Conservation (phyloP, 1,140 invertebrate species). For the Drosophila tsacasi region DNA sequence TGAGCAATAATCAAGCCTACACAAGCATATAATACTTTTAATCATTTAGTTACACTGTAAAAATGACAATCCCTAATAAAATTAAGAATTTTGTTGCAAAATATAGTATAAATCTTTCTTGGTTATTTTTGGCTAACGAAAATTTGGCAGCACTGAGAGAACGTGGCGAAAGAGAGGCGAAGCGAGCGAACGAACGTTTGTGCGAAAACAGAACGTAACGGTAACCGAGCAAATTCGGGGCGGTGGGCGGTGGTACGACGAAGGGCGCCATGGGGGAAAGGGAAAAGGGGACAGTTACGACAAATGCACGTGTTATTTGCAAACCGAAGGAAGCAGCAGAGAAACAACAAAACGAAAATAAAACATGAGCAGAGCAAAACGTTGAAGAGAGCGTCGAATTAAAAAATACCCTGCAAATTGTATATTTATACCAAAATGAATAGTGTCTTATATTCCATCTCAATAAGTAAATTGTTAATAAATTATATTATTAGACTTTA, state of each 20-base stretch:
- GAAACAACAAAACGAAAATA: slow-evolving; percentile 55
- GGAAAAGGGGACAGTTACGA: slow-evolving; percentile 29
- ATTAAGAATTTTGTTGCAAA: not conserved
- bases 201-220: slow-evolving; percentile 20
- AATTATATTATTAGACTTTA: not conserved
- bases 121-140: not conserved
- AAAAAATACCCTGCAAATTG: not conserved
- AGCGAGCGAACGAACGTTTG: slow-evolving; percentile 4
- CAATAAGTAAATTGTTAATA: not conserved
- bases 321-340: slow-evolving; percentile 45
- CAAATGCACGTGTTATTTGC: slow-evolving; percentile 79
- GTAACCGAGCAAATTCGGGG: slow-evolving; percentile 8
- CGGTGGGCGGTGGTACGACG: slow-evolving; percentile 5
- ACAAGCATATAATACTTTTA: not conserved
- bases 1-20: not conserved
- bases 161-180: slow-evolving; percentile 13
- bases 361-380: slow-evolving; percentile 22
- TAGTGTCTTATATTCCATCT: not conserved
- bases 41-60: not conserved
- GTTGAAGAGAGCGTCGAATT: too few relatives aligned
- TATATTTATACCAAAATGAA: not conserved
- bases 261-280: not conserved
- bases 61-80: not conserved
- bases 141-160: slow-evolving; percentile 10
- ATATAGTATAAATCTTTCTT: not conserved